Evolutionary conservation across 1,140 invertebrate genomes (phyloP).

Genomic region (Ephestia elutella): DNA sequence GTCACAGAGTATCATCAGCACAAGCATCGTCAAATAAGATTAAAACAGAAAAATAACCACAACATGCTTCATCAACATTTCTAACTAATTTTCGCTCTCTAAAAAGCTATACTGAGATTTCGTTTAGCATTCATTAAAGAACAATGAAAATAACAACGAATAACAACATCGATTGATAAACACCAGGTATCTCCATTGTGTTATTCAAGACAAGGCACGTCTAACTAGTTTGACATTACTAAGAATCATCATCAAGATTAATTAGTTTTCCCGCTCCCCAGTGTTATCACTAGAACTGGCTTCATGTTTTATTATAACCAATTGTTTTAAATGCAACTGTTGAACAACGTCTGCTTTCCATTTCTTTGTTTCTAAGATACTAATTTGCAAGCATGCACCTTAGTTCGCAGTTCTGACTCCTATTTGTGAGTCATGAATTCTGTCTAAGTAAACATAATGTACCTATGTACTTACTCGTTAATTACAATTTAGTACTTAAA

Average conservation of each 20-base stretch:
- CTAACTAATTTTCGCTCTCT: no score
- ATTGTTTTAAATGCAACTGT: not conserved
- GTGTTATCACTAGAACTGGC: not conserved
- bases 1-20: no score
- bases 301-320: not conserved
- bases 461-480: not conserved
- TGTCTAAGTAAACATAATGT: not conserved
- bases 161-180: not conserved
- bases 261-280: not conserved
- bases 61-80: no score
- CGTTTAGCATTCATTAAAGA: no score
- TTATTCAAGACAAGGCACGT: not conserved
- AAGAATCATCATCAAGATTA: conserved; percentile 1
- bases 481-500: no score
- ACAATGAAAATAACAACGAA: no score
- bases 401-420: not conserved
- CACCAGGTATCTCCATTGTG: not conserved
- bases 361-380: not conserved
- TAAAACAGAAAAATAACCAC: no score
- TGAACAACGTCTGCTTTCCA: not conserved
- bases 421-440: not conserved
- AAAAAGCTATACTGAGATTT: no score
- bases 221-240: not conserved
- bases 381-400: not conserved
- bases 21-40: no score